Percentiles rank a stretch among this genome's conserved stretches.
Conservation (phyloP, 2,888 invertebrate genomes). For the Oscheius sp. region DNA sequence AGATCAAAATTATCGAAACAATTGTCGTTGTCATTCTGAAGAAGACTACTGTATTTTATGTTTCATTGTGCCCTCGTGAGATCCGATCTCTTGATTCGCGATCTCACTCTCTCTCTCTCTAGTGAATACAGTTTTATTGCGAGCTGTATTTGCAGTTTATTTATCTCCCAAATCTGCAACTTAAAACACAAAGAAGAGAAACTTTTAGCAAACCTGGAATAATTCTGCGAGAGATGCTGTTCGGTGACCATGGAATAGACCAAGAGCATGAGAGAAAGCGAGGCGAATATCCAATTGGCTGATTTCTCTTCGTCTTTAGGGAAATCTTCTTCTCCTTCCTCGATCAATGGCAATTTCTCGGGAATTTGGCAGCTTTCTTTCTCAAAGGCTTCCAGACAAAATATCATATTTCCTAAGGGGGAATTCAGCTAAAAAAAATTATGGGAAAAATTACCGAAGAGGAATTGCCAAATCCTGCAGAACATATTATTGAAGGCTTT, state of each 20-base stretch:
- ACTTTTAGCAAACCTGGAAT: background rate
- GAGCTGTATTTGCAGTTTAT: too few relatives aligned
- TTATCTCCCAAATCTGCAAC: too few relatives aligned
- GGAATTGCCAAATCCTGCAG: conserved; percentile 14
- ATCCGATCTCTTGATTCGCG: too few relatives aligned
- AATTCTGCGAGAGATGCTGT: background rate
- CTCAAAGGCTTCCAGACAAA: background rate
- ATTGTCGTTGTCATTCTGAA: background rate
- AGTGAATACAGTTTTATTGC: too few relatives aligned
- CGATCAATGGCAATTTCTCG: too few relatives aligned
- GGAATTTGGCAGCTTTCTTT: too few relatives aligned
- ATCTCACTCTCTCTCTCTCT: too few relatives aligned
- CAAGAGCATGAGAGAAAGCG: background rate
- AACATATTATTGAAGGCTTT: conserved; percentile 14
- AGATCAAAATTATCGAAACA: background rate
- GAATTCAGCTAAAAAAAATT: too few relatives aligned
- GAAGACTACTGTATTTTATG: too few relatives aligned
- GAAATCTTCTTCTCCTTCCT: background rate
- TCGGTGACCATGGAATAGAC: background rate
- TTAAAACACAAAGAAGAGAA: too few relatives aligned
- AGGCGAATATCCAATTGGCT: background rate
- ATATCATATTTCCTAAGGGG: background rate
- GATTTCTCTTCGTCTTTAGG: background rate
- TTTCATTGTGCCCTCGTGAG: too few relatives aligned
- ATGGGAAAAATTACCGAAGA: background rate